These are phyloP conservation scores for Sepiola atlantica DNA, from an alignment of 2,888 invertebrate species.

Conservation along the genomic window DNA sequence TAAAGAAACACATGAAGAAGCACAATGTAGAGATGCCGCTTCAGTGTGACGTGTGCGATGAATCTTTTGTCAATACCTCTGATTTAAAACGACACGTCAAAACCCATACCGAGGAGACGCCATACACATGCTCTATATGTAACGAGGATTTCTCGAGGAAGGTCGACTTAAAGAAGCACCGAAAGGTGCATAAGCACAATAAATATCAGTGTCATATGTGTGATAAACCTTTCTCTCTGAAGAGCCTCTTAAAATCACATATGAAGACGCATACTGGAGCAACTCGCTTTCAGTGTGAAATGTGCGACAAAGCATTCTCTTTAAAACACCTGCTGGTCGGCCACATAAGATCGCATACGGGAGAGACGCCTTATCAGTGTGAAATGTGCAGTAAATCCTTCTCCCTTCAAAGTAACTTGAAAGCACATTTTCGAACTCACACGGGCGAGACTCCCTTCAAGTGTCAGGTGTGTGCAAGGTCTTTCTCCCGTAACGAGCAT, in stretches of 20 bases:
- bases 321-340: neutral
- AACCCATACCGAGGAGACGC: neutral
- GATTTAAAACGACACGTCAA: neutral
- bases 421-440: neutral
- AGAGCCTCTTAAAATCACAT: conserved; percentile 32
- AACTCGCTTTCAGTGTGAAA: conserved; percentile 38
- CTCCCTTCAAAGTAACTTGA: conserved; percentile 39
- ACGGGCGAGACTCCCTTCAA: conserved; percentile 25
- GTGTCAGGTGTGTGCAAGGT: neutral
- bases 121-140: neutral
- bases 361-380: conserved; percentile 38
- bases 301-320: conserved; percentile 25
- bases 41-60: neutral
- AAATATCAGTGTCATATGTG: neutral
- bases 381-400: conserved; percentile 38
- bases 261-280: conserved; percentile 33
- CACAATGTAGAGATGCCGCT: neutral
- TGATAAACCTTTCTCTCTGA: conserved; percentile 35
- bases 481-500: conserved; percentile 1
- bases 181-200: neutral
- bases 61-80: neutral
- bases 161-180: neutral
- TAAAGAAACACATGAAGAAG: conserved; percentile 21
- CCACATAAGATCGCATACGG: neutral
- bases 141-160: neutral